Evolutionary conservation across 2,888 invertebrate genomes (phyloP).

Genomic region (Cosmorhoe ocellata): DNA sequence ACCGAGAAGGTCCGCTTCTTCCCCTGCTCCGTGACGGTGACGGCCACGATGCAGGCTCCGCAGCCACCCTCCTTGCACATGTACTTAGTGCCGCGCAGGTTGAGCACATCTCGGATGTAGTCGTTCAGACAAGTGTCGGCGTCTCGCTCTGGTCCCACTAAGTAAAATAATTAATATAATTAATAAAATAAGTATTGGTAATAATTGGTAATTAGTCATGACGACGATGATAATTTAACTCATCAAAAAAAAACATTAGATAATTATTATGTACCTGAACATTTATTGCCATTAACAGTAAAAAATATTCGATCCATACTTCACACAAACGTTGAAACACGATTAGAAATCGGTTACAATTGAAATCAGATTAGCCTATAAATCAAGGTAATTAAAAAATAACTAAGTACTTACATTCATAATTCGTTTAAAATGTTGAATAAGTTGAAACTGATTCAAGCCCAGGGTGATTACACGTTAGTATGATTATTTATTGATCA

Average conservation of each 20-base stretch:
- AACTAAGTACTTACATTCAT: too few species aligned
- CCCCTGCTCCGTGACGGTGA: slow-evolving; percentile 57
- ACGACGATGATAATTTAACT: too few species aligned
- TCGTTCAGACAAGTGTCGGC: slow-evolving; percentile 78
- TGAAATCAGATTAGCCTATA: slow-evolving; percentile 38
- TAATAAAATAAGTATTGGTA: too few species aligned
- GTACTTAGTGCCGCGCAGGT: slow-evolving; percentile 84
- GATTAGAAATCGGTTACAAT: slow-evolving; percentile 3
- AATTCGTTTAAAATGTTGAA: too few species aligned
- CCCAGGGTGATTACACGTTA: too few species aligned
- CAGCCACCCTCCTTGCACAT: slow-evolving; percentile 88
- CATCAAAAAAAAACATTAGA: too few species aligned
- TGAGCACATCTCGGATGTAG: slow-evolving; percentile 80
- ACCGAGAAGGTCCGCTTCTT: slow-evolving; percentile 69
- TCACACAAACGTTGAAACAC: slow-evolving; percentile 6
- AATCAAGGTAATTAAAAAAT: too few species aligned
- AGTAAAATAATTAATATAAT: too few species aligned
- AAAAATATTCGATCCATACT: slow-evolving; percentile 36
- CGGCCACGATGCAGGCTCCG: slow-evolving; percentile 84
- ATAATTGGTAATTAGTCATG: too few species aligned
- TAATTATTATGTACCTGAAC: slow-evolving; percentile 32
- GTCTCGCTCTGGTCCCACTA: slow-evolving; percentile 46
- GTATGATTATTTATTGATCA: too few species aligned
- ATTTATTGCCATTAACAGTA: slow-evolving; percentile 33
- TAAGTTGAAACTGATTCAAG: too few species aligned